Evolutionary conservation across 2,797 vertebrate species (phyloP).

Genomic region (Epinephelus malabaricus): DNA sequence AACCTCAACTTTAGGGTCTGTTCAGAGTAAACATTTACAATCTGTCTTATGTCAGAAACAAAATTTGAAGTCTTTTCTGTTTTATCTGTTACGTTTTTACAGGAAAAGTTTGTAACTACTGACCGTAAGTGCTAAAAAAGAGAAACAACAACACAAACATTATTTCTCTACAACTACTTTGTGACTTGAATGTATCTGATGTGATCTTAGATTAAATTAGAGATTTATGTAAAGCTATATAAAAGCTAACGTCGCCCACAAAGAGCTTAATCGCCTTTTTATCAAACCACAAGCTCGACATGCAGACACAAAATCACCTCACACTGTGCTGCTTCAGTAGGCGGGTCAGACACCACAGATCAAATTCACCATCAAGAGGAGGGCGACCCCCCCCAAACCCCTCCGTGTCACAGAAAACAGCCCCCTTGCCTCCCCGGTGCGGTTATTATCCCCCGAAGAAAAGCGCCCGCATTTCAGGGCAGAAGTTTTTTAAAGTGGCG

Average conservation of each 20-base stretch:
- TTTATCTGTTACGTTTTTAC: no score
- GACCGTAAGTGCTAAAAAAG: background rate
- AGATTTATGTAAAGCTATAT: constrained; percentile 37
- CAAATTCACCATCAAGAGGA: constrained; percentile 70
- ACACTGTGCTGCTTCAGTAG: constrained; percentile 55
- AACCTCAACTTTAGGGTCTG: background rate
- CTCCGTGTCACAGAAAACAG: constrained; percentile 23
- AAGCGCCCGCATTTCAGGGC: constrained; percentile 53
- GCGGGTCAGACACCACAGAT: constrained; percentile 60
- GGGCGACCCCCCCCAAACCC: constrained; percentile 32
- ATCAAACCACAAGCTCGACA: constrained; percentile 48
- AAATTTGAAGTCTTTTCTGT: no score
- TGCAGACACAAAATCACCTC: constrained; percentile 47
- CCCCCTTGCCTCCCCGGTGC: constrained; percentile 17
- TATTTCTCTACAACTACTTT: background rate
- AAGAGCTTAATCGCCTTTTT: constrained; percentile 42
- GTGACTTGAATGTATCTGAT: background rate
- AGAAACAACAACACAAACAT: background rate
- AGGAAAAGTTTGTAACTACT: background rate
- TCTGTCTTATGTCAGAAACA: no score
- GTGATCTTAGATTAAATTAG: constrained; percentile 3
- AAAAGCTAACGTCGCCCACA: constrained; percentile 47
- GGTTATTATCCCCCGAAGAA: constrained; percentile 65
- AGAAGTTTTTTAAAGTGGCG: constrained; percentile 59
- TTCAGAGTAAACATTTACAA: no score